Conservation (phyloP, 1,140 invertebrate genomes). For the Spodoptera frugiperda region DNA sequence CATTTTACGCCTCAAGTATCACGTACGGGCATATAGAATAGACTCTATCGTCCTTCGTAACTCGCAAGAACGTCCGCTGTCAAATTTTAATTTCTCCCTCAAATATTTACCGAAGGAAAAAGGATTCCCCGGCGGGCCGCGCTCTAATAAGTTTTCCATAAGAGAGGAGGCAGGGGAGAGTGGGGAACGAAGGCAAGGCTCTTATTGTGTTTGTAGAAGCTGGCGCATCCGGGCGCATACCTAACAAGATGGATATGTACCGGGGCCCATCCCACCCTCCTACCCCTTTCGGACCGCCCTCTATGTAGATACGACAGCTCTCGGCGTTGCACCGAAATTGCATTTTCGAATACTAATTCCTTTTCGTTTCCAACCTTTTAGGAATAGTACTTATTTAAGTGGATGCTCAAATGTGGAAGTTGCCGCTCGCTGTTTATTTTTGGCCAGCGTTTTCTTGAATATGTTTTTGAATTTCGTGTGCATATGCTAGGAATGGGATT, state of each 20-base stretch:
- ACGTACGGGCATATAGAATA: slow-evolving; percentile 81
- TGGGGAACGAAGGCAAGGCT: slow-evolving; percentile 67
- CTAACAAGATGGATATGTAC: slow-evolving; percentile 86
- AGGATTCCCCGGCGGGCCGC: slow-evolving; percentile 83
- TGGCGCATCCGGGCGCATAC: slow-evolving; percentile 84
- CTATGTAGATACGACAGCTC: slow-evolving; percentile 64
- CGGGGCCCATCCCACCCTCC: slow-evolving; percentile 60
- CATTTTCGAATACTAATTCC: slow-evolving; percentile 84
- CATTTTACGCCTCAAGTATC: slow-evolving; percentile 84
- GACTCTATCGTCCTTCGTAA: slow-evolving; percentile 71
- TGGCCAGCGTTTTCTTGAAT: neutral
- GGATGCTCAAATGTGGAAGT: slow-evolving; percentile 24
- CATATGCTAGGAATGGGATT: neutral
- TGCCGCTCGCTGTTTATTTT: slow-evolving; percentile 5
- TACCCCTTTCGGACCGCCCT: slow-evolving; percentile 72
- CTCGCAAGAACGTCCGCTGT: slow-evolving; percentile 78
- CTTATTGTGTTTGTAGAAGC: slow-evolving; percentile 86
- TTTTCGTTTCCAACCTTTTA: slow-evolving; percentile 47
- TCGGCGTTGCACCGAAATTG: slow-evolving; percentile 81
- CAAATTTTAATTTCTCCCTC: slow-evolving; percentile 86
- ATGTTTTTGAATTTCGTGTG: neutral
- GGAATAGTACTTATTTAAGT: slow-evolving; percentile 44
- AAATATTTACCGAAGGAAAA: slow-evolving; percentile 86
- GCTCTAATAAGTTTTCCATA: slow-evolving; percentile 86
- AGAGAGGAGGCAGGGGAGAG: slow-evolving; percentile 64